These are phyloP conservation scores for Tromatobia lineatoria DNA, from an alignment of 2,888 invertebrate species.

Conservation along the genomic window DNA sequence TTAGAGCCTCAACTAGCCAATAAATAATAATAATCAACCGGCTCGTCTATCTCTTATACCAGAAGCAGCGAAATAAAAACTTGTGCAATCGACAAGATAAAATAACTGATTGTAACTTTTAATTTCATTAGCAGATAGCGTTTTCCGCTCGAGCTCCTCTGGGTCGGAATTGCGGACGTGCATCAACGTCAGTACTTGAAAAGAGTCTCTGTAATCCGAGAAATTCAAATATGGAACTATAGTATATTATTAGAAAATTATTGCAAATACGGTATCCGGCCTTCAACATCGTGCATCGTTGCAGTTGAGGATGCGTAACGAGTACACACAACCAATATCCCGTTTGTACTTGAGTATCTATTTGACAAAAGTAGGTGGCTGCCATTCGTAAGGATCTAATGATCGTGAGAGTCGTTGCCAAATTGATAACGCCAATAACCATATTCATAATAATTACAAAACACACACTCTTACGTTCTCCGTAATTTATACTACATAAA, in stretches of 20 bases:
- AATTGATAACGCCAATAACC: background rate
- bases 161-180: conserved; percentile 16
- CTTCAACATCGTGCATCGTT: background rate
- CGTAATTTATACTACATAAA: no score
- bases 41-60: background rate
- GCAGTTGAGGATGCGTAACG: conserved; percentile 48
- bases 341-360: background rate
- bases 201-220: background rate
- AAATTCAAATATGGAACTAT: background rate
- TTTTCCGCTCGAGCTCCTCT: background rate
- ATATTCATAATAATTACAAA: no score
- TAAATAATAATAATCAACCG: background rate
- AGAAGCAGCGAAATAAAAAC: background rate
- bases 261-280: conserved; percentile 24
- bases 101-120: conserved; percentile 21
- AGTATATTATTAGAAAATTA: conserved; percentile 25
- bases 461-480: no score
- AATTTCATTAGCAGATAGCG: conserved; percentile 2
- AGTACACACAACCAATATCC: conserved; percentile 11
- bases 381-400: conserved; percentile 6
- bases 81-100: conserved; percentile 3
- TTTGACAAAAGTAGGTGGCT: conserved; percentile 46
- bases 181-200: background rate
- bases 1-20: background rate
- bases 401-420: conserved; percentile 7